Evolutionary conservation across 2,113 vertebrate species (phyloP).

Genomic region (Origma solitaria): DNA sequence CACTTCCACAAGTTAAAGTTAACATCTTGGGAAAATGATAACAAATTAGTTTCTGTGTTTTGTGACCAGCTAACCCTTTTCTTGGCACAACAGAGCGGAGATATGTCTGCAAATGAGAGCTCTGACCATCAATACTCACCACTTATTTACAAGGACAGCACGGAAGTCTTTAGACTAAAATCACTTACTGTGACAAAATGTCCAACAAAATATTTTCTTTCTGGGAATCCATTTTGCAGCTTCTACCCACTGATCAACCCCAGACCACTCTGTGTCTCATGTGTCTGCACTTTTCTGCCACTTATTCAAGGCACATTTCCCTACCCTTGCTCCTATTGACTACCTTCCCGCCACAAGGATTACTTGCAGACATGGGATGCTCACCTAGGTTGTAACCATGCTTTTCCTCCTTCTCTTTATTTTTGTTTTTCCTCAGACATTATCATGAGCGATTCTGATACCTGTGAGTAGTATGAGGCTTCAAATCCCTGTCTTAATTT

Average conservation of each 20-base stretch:
- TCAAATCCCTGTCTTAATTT: neutral
- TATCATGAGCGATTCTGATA: neutral
- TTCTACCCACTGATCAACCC: neutral
- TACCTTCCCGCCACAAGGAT: too few species aligned
- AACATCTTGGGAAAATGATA: neutral
- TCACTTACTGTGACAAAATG: neutral
- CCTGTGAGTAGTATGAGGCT: neutral
- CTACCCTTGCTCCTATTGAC: neutral
- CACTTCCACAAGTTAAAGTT: neutral
- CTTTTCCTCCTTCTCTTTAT: neutral
- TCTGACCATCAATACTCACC: neutral
- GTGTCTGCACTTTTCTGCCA: neutral
- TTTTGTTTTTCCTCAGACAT: neutral
- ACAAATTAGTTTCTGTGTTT: fast-evolving
- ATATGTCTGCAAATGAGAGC: neutral
- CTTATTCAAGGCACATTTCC: neutral
- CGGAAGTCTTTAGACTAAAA: neutral
- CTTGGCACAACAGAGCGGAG: neutral
- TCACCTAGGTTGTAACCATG: neutral
- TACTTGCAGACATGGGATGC: neutral
- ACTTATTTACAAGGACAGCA: neutral
- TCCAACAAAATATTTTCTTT: neutral
- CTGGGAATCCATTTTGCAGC: neutral
- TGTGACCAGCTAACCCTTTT: neutral
- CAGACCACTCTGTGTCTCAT: neutral